Evolutionary conservation across 2,888 invertebrate species (phyloP), one percentile per base, ranked within the genome.

Genomic region (Dysmachus trigonus): DNA sequence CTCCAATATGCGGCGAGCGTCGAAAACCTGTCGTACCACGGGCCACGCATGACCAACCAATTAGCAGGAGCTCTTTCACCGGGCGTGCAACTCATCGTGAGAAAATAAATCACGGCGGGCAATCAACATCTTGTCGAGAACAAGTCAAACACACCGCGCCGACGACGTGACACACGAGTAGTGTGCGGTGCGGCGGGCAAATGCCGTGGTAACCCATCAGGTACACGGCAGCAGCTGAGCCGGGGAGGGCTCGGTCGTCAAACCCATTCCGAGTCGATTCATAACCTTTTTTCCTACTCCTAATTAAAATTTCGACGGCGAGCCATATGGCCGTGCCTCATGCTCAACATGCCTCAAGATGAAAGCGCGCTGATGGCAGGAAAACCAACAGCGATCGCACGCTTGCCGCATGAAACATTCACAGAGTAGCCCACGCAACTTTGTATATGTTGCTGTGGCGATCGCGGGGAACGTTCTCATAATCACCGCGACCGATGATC

Each of bases 91-190:
- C 82, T 71, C 82, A 82, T 82, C 71, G 82, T 82, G 62, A 38
- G 62, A 71, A 71, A 82, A 82, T 82, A 77, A 82, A 82, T 82
- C 82, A 82, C 82, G 71, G n/a, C 82, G 62, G 62, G 82, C 82
- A 82, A 62, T 82, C 71, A 62, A 35, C 71, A 35, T 82, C 82
- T 82, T 82, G 82, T 82, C 82, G 22, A 82, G 82, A 82, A 62
- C 82, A 71, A 71, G 62, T 71, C 71, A 82, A 82, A 77, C 41
- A 77, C 7, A 35, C 77, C 31, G 38, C 77, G 41, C 41, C 41
- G 38, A 41, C 41, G 38, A 41, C 77, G 77, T 77, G 77, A 77
- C 77, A 41, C 76, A 35, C 47, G 18, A 38, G 77, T 6, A 77
- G 62, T 13, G 62, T 27, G 62, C 18, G 51, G 38, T 5, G 62